Percentiles rank a stretch among this genome's conserved stretches.
These are phyloP conservation scores for Phalera bucephala DNA, from an alignment of 2,888 invertebrate species.

Conservation along the genomic window DNA sequence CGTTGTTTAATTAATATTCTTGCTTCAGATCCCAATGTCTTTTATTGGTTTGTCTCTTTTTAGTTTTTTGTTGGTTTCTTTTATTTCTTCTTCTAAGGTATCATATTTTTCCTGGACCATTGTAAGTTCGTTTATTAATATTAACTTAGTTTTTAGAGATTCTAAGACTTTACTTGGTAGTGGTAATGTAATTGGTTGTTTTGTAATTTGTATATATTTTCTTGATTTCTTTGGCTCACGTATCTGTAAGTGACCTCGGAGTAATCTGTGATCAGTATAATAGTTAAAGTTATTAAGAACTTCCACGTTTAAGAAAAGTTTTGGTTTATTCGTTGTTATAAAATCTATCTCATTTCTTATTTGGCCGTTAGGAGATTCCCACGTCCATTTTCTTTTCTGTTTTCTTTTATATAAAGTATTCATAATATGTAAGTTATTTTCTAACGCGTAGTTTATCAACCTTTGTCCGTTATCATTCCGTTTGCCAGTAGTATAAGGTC, in stretches of 20 bases:
- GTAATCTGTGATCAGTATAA: slow-evolving; percentile 10
- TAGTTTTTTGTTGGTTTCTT: background rate
- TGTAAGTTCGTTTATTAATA: background rate
- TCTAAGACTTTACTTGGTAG: slow-evolving; percentile 1
- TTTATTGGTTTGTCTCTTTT: background rate
- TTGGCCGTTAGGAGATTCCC: slow-evolving; percentile 19
- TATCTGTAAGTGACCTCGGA: slow-evolving; percentile 5
- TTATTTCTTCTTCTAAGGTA: slow-evolving; percentile 1
- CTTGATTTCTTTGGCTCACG: slow-evolving; percentile 3
- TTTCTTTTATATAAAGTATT: slow-evolving; percentile 17
- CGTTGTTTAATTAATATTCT: background rate
- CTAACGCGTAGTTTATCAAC: slow-evolving; percentile 14
- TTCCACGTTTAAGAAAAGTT: slow-evolving; percentile 5
- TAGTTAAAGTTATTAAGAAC: slow-evolving; percentile 6
- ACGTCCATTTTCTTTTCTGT: slow-evolving; percentile 21
- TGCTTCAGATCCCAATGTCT: slow-evolving; percentile 5
- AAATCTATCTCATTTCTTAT: slow-evolving; percentile 24
- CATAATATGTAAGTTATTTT: slow-evolving; percentile 18
- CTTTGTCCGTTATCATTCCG: slow-evolving; percentile 24
- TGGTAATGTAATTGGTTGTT: slow-evolving; percentile 1
- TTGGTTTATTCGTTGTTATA: slow-evolving; percentile 11
- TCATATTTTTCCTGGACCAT: slow-evolving; percentile 10
- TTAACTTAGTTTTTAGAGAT: slow-evolving; percentile 1
- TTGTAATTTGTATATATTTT: slow-evolving; percentile 1
- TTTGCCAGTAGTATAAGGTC: slow-evolving; percentile 11